Evolutionary conservation across 1,140 invertebrate species (phyloP), one percentile per base, ranked within the genome.

Genomic region (Samia ricini): DNA sequence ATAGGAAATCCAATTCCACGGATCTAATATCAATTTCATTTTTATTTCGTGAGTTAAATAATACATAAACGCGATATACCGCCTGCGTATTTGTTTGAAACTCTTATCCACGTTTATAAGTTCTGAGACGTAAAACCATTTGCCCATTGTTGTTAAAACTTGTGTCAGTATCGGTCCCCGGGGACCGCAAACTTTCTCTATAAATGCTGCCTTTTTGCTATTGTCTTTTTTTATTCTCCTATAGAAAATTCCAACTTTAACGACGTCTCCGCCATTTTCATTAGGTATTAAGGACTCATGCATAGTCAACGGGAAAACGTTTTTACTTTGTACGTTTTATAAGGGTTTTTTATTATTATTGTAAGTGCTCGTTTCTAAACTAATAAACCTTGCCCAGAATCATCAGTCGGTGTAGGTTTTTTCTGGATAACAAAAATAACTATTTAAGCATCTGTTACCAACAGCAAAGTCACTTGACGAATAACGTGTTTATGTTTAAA

Each of bases 171-270:
- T 42, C 33, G 33, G 33, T 42, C 33, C 33, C 33, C 10, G 4
- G 33, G 33, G 33, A 42, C 33, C 33, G 33, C 33, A 15, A 42
- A 42, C 33, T 42, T 42, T 42, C 33, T 42, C 33, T 42, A 42
- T 42, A 42, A 42, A 42, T 42, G 33, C 33, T 42, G 33, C 33
- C 33, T 42, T 42, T 42, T 42, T 42, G 33, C 33, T 42, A 42
- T 42, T 42, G 33, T 42, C 33, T 42, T 42, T 42, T 36, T 42
- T 42, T 42, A 42, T 15, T 42, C n/a, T 42, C 33, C 33, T 42
- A 42, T 42, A 42, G 33, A 42, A 42, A 42, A 42, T 42, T 42
- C 33, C 33, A 42, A 42, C 33, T 42, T 42, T 42, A 42, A 42
- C 33, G 33, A 42, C 33, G 33, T 42, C 33, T 12, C 33, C 33